Base-by-base conservation (phyloP, 2,113 vertebrate genomes). In the Nanger granti region DNA sequence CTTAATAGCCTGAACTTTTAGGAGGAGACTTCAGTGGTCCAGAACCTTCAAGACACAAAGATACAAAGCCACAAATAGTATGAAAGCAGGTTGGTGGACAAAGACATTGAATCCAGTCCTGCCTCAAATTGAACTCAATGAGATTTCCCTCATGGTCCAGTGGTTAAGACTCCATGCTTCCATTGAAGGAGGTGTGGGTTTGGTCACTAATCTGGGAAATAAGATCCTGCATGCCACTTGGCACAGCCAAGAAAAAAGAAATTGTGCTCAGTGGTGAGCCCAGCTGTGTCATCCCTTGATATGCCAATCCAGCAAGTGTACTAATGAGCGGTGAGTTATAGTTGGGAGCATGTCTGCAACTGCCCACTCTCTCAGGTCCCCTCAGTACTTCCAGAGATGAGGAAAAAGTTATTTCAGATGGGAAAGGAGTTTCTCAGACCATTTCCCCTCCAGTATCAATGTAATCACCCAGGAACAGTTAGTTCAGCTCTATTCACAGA, bases 271-370 rank as follows among this genome's bases (percentile, higher is more conserved):
- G 4, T 7, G 37, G 24, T 10, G 24, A 64, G 62, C 29, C 66
- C 54, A 20, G 79, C 47, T 26, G 4, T 1, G 1, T 47, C 55
- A n/a, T 31, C 62, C 76, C 73, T 5, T 0, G 28, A 49, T 15
- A 15, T 29, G 31, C 8, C 7, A 55, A 2, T 49, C 82, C 2
- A 11, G 20, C 12, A n/a, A 55, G 44, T 6, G 2, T 8, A 3
- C 18, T 22, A 59, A 0, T 31, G 44, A 41, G 41, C 0, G 0
- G 18, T 20, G 26, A 44, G 49, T 57, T 29, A 44, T 7, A 41
- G 34, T 85, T 7, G 0, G 13, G n/a, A 44, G 82, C 55, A 20
- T 37, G 14, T 44, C 73, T 41, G 2, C 15, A 28, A 20, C 4
- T n/a, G 24, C 52, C 54, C 24, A 12, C 17, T 73, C 57, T 52